Conservation (phyloP, 2,113 vertebrate genomes). For the Protomyctophum bolini region DNA sequence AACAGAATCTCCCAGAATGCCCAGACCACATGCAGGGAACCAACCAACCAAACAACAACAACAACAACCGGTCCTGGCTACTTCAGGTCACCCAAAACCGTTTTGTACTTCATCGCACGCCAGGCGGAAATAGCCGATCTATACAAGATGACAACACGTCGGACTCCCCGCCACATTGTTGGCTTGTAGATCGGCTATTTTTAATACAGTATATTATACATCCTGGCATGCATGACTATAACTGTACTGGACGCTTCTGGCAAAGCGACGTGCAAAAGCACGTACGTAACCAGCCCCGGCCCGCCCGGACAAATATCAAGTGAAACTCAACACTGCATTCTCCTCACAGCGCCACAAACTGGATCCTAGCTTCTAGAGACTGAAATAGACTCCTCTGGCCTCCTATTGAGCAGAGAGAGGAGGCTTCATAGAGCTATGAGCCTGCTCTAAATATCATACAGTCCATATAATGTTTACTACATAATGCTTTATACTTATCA, state of each 20-base stretch:
- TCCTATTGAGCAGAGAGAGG: constrained; percentile 31
- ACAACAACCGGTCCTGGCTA: not conserved
- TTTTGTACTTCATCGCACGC: too few relatives aligned
- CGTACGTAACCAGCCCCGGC: constrained; percentile 27
- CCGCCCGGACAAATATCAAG: constrained; percentile 48
- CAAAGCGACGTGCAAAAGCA: not conserved
- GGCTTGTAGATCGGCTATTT: too few relatives aligned
- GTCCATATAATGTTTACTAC: not conserved
- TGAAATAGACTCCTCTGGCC: constrained; percentile 70
- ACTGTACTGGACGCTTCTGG: too few relatives aligned
- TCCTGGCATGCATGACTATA: too few relatives aligned
- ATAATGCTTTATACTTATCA: too few relatives aligned
- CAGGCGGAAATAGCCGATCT: too few relatives aligned
- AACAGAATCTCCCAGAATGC: constrained; percentile 39
- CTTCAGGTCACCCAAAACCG: not conserved
- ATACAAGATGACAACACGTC: too few relatives aligned
- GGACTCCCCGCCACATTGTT: too few relatives aligned
- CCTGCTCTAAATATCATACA: not conserved
- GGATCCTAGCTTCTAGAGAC: constrained; percentile 38
- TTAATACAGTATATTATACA: too few relatives aligned
- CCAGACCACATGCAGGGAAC: constrained; percentile 29
- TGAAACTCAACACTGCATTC: constrained; percentile 60
- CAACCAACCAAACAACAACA: too few relatives aligned
- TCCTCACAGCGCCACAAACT: constrained; percentile 5
- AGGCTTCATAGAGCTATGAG: constrained; percentile 6